Conservation (phyloP, 2,888 invertebrate genomes). For the Drosophila affinis region DNA sequence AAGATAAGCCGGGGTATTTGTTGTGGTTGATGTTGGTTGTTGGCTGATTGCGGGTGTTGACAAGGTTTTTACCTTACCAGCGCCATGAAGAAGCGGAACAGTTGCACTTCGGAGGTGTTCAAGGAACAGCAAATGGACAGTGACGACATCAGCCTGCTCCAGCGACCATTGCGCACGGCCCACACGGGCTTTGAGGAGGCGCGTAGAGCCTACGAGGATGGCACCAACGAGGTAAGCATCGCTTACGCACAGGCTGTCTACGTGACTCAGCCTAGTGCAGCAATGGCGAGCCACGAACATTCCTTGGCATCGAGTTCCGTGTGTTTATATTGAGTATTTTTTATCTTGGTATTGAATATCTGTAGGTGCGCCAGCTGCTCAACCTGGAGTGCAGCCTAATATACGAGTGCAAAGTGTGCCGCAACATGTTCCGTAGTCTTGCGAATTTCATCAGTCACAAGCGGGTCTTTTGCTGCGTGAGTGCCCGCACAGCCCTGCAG, state of each 20-base stretch:
- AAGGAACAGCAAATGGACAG: constrained; percentile 82
- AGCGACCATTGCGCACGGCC: constrained; percentile 89
- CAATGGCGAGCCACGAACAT: constrained; percentile 66
- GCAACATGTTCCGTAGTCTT: constrained; percentile 93
- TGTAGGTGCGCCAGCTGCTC: constrained; percentile 89
- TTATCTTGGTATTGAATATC: background rate
- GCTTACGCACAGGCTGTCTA: constrained; percentile 50
- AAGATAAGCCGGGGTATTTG: background rate
- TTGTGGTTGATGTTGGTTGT: constrained; percentile 6
- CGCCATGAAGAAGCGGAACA: constrained; percentile 67
- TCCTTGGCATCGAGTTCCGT: constrained; percentile 14
- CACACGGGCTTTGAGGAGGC: constrained; percentile 89
- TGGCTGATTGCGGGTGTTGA: constrained; percentile 2
- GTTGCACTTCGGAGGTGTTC: constrained; percentile 64
- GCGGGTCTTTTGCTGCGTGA: constrained; percentile 89
- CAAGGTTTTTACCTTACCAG: constrained; percentile 8
- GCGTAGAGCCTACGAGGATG: constrained; percentile 89
- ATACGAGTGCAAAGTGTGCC: constrained; percentile 94
- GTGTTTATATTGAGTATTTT: constrained; percentile 33
- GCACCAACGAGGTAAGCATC: constrained; percentile 88
- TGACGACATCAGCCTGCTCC: constrained; percentile 86
- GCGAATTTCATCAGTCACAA: constrained; percentile 96
- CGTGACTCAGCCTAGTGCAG: constrained; percentile 57
- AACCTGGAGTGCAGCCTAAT: constrained; percentile 94
- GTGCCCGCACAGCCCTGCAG: constrained; percentile 54